Conservation (phyloP, 2,797 vertebrate species). For the Synanceia verrucosa region DNA sequence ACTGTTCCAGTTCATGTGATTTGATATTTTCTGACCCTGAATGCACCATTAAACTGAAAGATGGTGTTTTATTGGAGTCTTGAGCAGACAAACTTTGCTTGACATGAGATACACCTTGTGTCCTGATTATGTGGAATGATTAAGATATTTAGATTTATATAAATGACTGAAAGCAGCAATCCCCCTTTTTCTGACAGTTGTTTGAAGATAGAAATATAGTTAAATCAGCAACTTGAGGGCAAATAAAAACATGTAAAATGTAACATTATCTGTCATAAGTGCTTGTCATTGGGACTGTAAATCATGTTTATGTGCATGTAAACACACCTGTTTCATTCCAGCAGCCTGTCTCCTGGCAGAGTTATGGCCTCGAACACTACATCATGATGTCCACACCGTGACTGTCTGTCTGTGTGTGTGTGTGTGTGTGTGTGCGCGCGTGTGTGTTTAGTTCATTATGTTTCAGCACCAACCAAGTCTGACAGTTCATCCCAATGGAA, state of each 20-base stretch:
- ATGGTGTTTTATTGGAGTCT: too few relatives aligned
- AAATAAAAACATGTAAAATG: background rate
- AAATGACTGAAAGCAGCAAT: background rate
- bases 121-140: background rate
- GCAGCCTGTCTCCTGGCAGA: constrained; percentile 13
- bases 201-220: background rate
- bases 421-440: constrained; percentile 9
- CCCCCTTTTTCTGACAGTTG: background rate
- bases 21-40: background rate
- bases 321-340: constrained; percentile 32
- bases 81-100: background rate
- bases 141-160: background rate
- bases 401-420: background rate
- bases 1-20: background rate
- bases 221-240: background rate
- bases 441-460: background rate
- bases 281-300: background rate
- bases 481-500: constrained; percentile 14
- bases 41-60: background rate
- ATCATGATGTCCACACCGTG: constrained; percentile 8
- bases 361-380: constrained; percentile 26
- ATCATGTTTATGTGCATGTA: constrained; percentile 22
- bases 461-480: constrained; percentile 14
- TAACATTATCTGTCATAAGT: background rate
- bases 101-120: background rate